A percentile compares a stretch with the other conserved stretches of the same genome.
Conservation (phyloP, 2,888 invertebrate genomes). For the Amblyjoppa fuscipennis region DNA sequence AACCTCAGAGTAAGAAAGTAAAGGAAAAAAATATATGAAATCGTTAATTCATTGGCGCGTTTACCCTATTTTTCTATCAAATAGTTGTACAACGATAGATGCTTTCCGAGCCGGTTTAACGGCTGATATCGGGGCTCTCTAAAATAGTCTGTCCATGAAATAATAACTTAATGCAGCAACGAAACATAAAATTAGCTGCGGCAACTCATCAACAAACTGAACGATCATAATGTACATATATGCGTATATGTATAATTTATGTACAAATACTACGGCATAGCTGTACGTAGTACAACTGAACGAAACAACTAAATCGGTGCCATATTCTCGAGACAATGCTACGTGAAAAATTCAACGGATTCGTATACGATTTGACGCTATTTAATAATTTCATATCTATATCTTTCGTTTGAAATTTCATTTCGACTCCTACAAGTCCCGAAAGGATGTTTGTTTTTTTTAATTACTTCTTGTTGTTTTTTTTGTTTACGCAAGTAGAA, state of each 20-base stretch:
- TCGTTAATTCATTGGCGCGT: constrained; percentile 35
- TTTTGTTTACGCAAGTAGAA: not conserved
- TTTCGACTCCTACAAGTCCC: constrained; percentile 1
- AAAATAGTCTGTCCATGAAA: constrained; percentile 52
- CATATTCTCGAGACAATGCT: constrained; percentile 48
- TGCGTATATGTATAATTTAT: constrained; percentile 45
- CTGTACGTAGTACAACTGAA: constrained; percentile 26
- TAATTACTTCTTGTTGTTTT: not conserved
- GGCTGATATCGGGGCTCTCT: constrained; percentile 53
- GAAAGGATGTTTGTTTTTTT: not conserved
- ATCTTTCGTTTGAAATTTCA: constrained; percentile 20
- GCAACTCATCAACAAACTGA: constrained; percentile 50
- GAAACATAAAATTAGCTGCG: constrained; percentile 59
- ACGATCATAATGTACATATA: constrained; percentile 43
- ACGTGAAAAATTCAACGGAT: constrained; percentile 41
- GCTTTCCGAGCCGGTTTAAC: constrained; percentile 61
- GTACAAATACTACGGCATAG: constrained; percentile 54
- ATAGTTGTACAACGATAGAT: constrained; percentile 56
- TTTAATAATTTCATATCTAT: constrained; percentile 21
- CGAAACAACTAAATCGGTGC: constrained; percentile 43
- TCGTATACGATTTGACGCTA: constrained; percentile 27
- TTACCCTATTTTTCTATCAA: constrained; percentile 26
- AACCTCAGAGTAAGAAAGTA: not conserved
- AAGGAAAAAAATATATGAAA: not conserved
- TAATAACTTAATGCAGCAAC: constrained; percentile 62